These are phyloP conservation scores for Melanerpes aurifrons DNA, from an alignment of 2,113 vertebrate genomes.

Conservation along the genomic window DNA sequence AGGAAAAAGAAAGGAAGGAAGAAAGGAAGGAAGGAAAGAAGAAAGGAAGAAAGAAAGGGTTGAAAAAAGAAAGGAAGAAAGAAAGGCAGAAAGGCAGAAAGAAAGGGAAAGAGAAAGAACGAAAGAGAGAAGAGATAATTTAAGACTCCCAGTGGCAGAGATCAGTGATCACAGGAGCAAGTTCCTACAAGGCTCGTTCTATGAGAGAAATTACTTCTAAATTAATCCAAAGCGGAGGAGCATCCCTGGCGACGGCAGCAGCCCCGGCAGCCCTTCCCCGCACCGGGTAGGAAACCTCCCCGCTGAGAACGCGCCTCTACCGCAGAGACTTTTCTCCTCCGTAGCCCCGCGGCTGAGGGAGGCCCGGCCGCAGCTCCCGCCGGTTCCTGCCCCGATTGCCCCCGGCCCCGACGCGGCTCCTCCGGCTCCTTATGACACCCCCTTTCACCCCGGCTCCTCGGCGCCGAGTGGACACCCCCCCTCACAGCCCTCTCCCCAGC, in stretches of 20 bases:
- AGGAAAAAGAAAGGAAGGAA: no score
- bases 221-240: neutral
- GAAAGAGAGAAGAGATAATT: neutral
- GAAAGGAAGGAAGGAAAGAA: no score
- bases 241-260: neutral
- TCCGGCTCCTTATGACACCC: neutral
- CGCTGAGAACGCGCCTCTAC: neutral
- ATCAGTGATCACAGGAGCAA: neutral
- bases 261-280: neutral
- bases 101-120: no score
- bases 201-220: slow-evolving; percentile 16
- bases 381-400: neutral
- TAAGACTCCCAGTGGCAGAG: neutral
- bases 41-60: no score
- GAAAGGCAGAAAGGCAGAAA: no score
- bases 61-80: no score
- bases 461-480: neutral
- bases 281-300: neutral
- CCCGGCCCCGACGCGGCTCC: neutral
- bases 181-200: neutral
- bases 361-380: neutral
- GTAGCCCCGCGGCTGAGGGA: neutral
- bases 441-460: neutral
- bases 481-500: no score
- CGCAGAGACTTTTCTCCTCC: neutral